These are phyloP conservation scores for Ameiurus melas DNA, from an alignment of 2,113 vertebrate genomes.

Conservation along the genomic window DNA sequence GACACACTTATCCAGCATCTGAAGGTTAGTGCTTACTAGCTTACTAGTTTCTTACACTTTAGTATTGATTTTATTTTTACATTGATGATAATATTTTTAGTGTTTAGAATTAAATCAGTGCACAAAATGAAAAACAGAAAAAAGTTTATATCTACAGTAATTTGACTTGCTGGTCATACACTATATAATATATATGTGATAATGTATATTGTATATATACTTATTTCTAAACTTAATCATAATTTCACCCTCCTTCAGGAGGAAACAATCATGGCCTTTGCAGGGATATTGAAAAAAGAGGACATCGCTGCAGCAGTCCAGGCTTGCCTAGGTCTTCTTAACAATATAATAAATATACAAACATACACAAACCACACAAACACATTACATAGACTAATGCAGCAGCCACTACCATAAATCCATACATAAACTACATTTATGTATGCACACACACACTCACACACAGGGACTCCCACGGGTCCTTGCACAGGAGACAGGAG, in stretches of 20 bases:
- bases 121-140: background rate
- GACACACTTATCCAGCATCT: slow-evolving; percentile 6
- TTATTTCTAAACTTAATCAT: background rate
- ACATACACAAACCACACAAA: slow-evolving; percentile 14
- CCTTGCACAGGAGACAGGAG: slow-evolving; percentile 51
- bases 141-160: background rate
- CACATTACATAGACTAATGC: background rate
- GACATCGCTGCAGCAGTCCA: slow-evolving; percentile 70
- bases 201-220: background rate
- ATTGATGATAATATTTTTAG: background rate
- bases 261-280: slow-evolving; percentile 70
- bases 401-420: background rate
- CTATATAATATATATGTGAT: background rate
- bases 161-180: background rate
- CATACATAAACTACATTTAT: background rate
- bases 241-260: slow-evolving; percentile 47
- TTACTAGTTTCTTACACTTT: background rate
- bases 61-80: background rate
- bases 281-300: slow-evolving; percentile 70
- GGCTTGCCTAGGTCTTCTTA: slow-evolving; percentile 72
- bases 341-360: slow-evolving; percentile 14
- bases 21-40: slow-evolving; percentile 59
- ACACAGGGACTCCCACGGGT: slow-evolving; percentile 47
- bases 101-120: background rate
- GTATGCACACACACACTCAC: slow-evolving; percentile 22